These are phyloP conservation scores for Phaenicophaeus curvirostris DNA, from an alignment of 2,797 vertebrate genomes.

Conservation along the genomic window DNA sequence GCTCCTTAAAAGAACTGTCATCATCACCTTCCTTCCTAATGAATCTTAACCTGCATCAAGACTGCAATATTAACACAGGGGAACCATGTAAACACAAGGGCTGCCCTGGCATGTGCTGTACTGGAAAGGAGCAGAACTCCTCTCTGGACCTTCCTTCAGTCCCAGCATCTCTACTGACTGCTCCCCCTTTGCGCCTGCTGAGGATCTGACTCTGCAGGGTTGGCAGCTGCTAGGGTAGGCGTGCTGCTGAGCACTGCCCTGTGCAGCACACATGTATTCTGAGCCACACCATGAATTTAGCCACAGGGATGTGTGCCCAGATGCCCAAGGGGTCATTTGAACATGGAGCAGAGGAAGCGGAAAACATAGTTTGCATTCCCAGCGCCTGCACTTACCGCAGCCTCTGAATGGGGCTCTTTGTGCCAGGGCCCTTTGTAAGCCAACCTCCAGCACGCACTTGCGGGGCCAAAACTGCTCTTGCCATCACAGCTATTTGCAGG, in stretches of 20 bases:
- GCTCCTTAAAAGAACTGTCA: neutral
- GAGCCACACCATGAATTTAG: accelerated
- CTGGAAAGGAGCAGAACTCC: neutral
- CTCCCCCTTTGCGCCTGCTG: neutral
- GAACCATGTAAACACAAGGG: neutral
- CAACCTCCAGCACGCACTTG: neutral
- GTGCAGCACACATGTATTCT: accelerated
- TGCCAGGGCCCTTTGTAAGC: neutral
- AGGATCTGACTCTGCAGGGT: neutral
- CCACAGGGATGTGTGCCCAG: neutral
- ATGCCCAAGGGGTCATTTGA: neutral
- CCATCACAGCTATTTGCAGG: neutral
- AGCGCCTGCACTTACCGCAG: accelerated
- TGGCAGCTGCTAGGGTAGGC: neutral
- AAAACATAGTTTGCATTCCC: neutral
- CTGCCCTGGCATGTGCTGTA: accelerated
- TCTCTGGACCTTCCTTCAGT: neutral
- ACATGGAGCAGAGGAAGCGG: neutral
- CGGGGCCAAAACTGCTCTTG: accelerated
- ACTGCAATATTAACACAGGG: neutral
- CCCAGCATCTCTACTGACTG: neutral
- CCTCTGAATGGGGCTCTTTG: neutral
- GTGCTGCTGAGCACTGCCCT: neutral
- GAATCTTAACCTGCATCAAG: accelerated
- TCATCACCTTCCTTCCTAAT: neutral